A percentile compares a stretch with the other conserved stretches of the same genome.
Evolutionary conservation across 2,888 invertebrate genomes (phyloP).

Genomic region (Mamestra brassicae): DNA sequence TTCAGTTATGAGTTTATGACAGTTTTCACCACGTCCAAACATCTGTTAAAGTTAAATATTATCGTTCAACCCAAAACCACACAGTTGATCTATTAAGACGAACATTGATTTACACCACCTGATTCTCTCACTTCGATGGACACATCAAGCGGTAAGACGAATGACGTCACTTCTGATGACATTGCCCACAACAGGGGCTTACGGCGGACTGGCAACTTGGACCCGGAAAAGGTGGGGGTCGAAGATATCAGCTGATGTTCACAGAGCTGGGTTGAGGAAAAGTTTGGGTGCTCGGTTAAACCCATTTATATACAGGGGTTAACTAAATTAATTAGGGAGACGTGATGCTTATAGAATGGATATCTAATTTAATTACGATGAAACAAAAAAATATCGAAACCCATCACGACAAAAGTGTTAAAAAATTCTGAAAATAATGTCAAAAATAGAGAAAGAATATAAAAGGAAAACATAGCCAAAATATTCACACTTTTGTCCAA

Average conservation of each 20-base stretch:
- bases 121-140: slow-evolving; percentile 37
- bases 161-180: slow-evolving; percentile 53
- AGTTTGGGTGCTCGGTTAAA: slow-evolving; percentile 7
- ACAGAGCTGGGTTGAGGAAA: slow-evolving; percentile 30
- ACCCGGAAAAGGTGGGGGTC: slow-evolving; percentile 56
- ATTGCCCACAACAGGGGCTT: slow-evolving; percentile 53
- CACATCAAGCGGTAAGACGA: slow-evolving; percentile 48
- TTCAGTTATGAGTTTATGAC: background rate
- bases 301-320: background rate
- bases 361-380: background rate
- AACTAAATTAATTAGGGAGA: background rate
- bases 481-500: slow-evolving; percentile 33
- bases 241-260: slow-evolving; percentile 39
- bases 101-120: slow-evolving; percentile 45
- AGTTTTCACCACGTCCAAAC: too few relatives aligned
- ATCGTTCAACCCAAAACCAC: slow-evolving; percentile 28
- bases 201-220: slow-evolving; percentile 45
- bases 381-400: background rate
- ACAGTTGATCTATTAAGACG: slow-evolving; percentile 34
- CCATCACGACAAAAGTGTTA: background rate
- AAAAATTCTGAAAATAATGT: background rate
- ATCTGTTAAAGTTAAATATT: slow-evolving; percentile 10
- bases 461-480: slow-evolving; percentile 4
- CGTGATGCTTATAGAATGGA: background rate
- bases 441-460: background rate